Base-by-base conservation (phyloP, 1,140 invertebrate genomes). In the Nylanderia fulva region DNA sequence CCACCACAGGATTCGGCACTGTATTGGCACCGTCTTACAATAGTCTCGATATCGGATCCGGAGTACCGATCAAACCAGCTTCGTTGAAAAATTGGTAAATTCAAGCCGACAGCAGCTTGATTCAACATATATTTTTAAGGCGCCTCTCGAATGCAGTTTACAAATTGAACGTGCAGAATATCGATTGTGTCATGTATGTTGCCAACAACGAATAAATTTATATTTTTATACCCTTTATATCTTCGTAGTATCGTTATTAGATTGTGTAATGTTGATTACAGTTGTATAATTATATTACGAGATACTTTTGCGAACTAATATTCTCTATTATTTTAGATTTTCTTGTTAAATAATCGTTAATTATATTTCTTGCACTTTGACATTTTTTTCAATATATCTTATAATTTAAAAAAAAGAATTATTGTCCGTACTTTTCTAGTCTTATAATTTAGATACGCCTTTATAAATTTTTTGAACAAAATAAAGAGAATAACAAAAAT, bases 61-160 rank as follows among this genome's bases (percentile, higher is more conserved):
- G 3, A 6, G 1, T 85, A 88, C 45, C 11, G 39, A n/a, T 71
- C 85, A 64, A 48, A 18, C 15, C 45, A 48, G 3, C 5, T 6
- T 48, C n/a, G n/a, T n/a, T 24, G n/a, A 63, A 21, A 63, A 86
- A 83, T 52, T 90, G 85, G 85, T 86, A 85, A 87, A 84, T 36
- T 76, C 72, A 74, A 86, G 71, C 58, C 71, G 68, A 33, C 29
- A 80, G n/a, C 76, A 82, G 77, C 71, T 54, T n/a, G 13, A 76
- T 63, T 66, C 15, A 18, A 84, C 45, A 9, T 36, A 13, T 76
- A 27, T 56, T 76, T 18, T 39, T 13, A 36, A 74, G 3, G 42
- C 33, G 18, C 24, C 63, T 52, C 71, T 76, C 18, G 11, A 76
- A 5, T 15, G 24, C 48, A n/a, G 29, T 29, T 48, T 9, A 36